A percentile compares a stretch with the other conserved stretches of the same genome.
Evolutionary conservation across 2,888 invertebrate species (phyloP).

Genomic region (Heliconius aoede): DNA sequence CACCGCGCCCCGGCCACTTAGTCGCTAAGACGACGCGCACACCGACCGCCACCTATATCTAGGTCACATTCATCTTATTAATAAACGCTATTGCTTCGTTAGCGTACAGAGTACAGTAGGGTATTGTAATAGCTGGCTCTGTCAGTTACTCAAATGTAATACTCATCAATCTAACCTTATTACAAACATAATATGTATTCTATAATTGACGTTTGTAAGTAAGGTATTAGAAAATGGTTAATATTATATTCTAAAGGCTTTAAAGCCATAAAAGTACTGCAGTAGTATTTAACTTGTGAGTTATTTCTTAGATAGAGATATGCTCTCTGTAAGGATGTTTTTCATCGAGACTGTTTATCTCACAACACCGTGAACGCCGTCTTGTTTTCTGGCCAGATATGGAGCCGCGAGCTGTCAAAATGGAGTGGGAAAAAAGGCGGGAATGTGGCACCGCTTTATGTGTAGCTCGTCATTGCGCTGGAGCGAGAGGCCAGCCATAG

Average conservation of each 20-base stretch:
- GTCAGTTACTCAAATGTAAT: not conserved
- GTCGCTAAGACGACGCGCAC: conserved; percentile 79
- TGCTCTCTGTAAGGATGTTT: not conserved
- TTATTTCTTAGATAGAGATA: not conserved
- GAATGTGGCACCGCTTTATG: conserved; percentile 84
- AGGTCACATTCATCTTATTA: conserved; percentile 25
- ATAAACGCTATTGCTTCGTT: not conserved
- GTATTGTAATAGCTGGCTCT: too few relatives aligned
- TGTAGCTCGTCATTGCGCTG: conserved; percentile 82
- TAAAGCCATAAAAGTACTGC: not conserved
- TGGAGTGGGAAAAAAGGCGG: conserved; percentile 85
- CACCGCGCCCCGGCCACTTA: conserved; percentile 78
- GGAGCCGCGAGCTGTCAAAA: conserved; percentile 84
- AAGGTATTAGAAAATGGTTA: not conserved
- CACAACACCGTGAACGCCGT: conserved; percentile 70
- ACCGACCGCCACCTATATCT: conserved; percentile 54
- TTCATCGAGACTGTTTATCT: not conserved
- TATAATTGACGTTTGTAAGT: not conserved
- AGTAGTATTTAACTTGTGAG: not conserved
- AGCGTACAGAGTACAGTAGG: not conserved
- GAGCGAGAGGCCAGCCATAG: conserved; percentile 61
- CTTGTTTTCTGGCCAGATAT: conserved; percentile 82
- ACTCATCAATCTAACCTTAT: not conserved
- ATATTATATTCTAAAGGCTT: not conserved
- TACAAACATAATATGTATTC: not conserved